Base-by-base conservation (phyloP, 1,140 invertebrate species). In the Geopemphigus sp. region DNA sequence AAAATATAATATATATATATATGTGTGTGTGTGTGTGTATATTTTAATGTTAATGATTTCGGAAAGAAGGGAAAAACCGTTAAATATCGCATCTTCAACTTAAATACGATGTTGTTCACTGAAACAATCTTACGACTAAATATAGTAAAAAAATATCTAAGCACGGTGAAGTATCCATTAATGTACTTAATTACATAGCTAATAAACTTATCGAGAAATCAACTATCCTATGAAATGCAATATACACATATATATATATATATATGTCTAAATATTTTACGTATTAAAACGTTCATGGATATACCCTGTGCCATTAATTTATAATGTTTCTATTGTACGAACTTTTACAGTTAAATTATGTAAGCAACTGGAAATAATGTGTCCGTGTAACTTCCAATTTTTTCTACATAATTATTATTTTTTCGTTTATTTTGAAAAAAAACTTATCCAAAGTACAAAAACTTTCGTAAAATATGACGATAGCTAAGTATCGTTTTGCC, bases 401-500 rank as follows among this genome's bases (percentile, higher is more conserved):
- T 39, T 39, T 8, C n/a, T n/a, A n/a, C 32, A 39, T 4, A 39
- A 39, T 39, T 68, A 24, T 45, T 24, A 47, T 32, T 47, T 15
- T 47, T 15, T 17, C 14, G 8, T 8, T 6, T 11, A 50, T 50
- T 50, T 14, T 50, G 47, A 50, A 50, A 50, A 50, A 14, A 50
- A 14, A 8, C 2, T 47, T 47, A 47, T 68, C 45, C 47, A 47
- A 8, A 39, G 32, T 19, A 53, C 6, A 17, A 70, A 70, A 53
- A 50, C 47, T 70, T 70, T 70, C 47, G 17, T 70, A 50, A 70
- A 53, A 70, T 72, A 72, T 53, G 53, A 29, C 15, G 24, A 54
- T 47, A 72, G 26, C 26, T 29, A 22, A 72, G 68, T 72, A 72
- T 72, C 68, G 10, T 72, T 72, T 72, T 54, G 11, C 26, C 29